These are phyloP conservation scores for Nymphalis polychloros DNA, from an alignment of 2,888 invertebrate genomes.

Conservation along the genomic window DNA sequence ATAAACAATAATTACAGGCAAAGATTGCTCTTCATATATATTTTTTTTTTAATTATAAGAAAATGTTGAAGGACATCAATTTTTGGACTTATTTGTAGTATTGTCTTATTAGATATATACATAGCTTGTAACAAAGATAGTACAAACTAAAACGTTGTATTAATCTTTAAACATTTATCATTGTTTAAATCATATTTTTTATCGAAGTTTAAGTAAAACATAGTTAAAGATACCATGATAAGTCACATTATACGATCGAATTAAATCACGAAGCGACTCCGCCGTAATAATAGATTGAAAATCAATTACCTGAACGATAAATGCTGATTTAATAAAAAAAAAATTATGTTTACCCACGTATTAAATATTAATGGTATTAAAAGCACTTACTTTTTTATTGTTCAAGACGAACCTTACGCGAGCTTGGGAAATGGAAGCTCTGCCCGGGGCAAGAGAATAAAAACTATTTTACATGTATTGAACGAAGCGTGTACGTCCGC, in stretches of 20 bases:
- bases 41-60: no score
- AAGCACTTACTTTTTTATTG: conserved; percentile 6
- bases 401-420: conserved; percentile 4
- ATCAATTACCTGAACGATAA: background rate
- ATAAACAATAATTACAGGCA: no score
- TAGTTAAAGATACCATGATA: conserved; percentile 5
- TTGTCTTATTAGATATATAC: no score
- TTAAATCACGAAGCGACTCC: background rate
- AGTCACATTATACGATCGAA: conserved; percentile 2
- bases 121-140: no score
- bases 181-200: background rate
- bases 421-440: conserved; percentile 17
- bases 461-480: conserved; percentile 61
- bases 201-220: background rate
- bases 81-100: no score
- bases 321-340: background rate
- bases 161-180: no score
- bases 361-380: background rate
- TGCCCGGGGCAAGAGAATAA: conserved; percentile 34
- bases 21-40: no score
- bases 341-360: background rate
- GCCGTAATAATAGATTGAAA: conserved; percentile 1
- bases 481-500: conserved; percentile 47
- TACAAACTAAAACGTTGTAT: no score
- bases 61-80: no score